Percentiles rank a stretch among this genome's conserved stretches.
Evolutionary conservation across 2,113 vertebrate genomes (phyloP).

Genomic region (Sminthopsis crassicaudata): DNA sequence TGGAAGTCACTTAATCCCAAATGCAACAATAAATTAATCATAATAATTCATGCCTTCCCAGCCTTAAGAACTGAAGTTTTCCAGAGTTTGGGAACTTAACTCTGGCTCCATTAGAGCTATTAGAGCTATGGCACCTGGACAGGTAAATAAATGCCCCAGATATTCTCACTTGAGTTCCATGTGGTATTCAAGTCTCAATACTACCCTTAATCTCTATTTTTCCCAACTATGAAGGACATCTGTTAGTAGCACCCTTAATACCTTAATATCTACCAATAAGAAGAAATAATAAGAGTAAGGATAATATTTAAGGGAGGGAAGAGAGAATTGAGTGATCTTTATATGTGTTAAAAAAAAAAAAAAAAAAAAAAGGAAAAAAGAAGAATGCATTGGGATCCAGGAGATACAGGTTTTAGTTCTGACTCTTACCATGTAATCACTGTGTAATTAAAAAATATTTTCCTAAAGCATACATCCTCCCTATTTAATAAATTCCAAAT

Average conservation of each 20-base stretch:
- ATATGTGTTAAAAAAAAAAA: neutral
- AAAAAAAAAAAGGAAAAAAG: too few relatives aligned
- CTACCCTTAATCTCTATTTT: slow-evolving; percentile 37
- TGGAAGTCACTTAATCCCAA: neutral
- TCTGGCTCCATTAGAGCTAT: neutral
- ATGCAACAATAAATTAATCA: neutral
- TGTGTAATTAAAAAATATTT: neutral
- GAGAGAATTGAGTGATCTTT: neutral
- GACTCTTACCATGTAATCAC: neutral
- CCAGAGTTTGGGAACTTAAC: neutral
- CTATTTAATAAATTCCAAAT: neutral
- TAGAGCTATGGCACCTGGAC: neutral
- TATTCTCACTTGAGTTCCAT: slow-evolving; percentile 42
- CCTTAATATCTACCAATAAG: slow-evolving; percentile 42
- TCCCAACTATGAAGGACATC: slow-evolving; percentile 3
- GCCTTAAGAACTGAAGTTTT: neutral
- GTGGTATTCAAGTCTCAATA: neutral
- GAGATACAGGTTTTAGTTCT: neutral
- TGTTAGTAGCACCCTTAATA: slow-evolving; percentile 48
- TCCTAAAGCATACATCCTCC: neutral
- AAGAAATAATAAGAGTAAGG: slow-evolving; percentile 34
- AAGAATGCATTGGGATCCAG: neutral
- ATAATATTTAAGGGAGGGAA: neutral
- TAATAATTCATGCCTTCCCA: neutral
- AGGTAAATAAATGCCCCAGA: neutral